Base-by-base conservation (phyloP, 2,113 vertebrate genomes). In the Platysteira castanea region DNA sequence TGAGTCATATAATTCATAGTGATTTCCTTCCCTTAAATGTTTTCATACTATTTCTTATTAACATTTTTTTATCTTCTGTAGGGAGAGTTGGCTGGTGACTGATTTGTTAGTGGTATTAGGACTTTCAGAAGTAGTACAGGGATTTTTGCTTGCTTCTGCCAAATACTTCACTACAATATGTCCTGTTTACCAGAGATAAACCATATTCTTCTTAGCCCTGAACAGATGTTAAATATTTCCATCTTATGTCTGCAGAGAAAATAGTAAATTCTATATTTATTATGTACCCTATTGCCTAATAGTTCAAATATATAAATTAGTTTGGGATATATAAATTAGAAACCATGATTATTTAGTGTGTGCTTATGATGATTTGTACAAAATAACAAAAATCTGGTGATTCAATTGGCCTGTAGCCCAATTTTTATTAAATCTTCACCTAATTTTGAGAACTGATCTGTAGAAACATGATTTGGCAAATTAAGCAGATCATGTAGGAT, bases 1-100 rank as follows among this genome's bases (percentile, higher is more conserved):
- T 99, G 94, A 99, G 99, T 98, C 57, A 30, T 57, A 37, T 20
- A 46, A 84, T 41, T 79, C 11, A n/a, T 27, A 79, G 28, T 13
- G 23, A 50, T 69, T 84, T 82, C 13, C 26, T 61, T 85, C 81
- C 31, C 9, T 77, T 81, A 61, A 78, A 60, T 87, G 61, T 71
- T 75, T 73, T 75, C 35, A 13, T 75, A 6, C 17, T 39, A 13
- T 37, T 89, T 8, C 22, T 31, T 78, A 21, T 27, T 19, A 83
- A 20, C 3, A 5, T 9, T 10, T 64, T 79, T 61, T 81, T 21
- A 3, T 79, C 13, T 17, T 79, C 4, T 28, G 2, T 78, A 52
- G 18, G 31, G 23, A 44, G 17, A 30, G 9, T 49, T 79, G 35
- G 6, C 64, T 71, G 18, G 8, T 89, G 46, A 77, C 4, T 74